phyloP scores from a whole-genome alignment of 2,113 vertebrate genomes.

The Aphelocoma coerulescens region DNA sequence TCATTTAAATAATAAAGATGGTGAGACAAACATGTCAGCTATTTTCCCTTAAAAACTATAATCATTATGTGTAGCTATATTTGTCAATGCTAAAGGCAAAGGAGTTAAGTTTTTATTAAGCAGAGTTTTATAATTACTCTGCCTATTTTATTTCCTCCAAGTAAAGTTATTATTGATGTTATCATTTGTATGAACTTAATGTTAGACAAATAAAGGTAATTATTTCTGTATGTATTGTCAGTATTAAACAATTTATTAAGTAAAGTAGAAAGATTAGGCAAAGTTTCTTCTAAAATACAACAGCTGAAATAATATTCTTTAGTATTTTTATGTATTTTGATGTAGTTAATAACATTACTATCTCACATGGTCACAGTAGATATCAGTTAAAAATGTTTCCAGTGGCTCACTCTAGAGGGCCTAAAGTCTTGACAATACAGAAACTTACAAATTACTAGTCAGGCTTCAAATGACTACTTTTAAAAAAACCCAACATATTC shows the following conservation, averaged over 20 bases:
- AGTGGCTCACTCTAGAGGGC: background rate
- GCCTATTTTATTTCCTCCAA: slow-evolving; percentile 19
- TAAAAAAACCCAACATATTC: fast-evolving
- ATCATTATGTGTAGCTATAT: background rate
- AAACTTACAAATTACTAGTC: background rate
- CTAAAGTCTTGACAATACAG: background rate
- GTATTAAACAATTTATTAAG: background rate
- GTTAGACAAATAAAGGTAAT: slow-evolving; percentile 42
- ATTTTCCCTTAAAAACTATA: slow-evolving; percentile 27
- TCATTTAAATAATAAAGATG: slow-evolving; percentile 46
- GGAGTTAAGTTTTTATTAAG: background rate
- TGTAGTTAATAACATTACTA: background rate
- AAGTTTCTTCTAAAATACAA: background rate
- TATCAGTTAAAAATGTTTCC: background rate
- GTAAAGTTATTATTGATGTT: slow-evolving; percentile 27
- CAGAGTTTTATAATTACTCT: slow-evolving; percentile 36
- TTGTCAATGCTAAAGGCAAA: slow-evolving; percentile 44
- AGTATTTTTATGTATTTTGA: background rate
- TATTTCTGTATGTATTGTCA: background rate
- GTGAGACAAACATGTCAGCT: slow-evolving; percentile 20
- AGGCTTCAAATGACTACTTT: background rate
- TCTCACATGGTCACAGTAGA: background rate
- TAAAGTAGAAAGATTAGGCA: background rate
- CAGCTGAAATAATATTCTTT: background rate
- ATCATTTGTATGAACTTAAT: background rate